These are phyloP conservation scores for Laothoe populi DNA, from an alignment of 2,888 invertebrate genomes.

Conservation along the genomic window DNA sequence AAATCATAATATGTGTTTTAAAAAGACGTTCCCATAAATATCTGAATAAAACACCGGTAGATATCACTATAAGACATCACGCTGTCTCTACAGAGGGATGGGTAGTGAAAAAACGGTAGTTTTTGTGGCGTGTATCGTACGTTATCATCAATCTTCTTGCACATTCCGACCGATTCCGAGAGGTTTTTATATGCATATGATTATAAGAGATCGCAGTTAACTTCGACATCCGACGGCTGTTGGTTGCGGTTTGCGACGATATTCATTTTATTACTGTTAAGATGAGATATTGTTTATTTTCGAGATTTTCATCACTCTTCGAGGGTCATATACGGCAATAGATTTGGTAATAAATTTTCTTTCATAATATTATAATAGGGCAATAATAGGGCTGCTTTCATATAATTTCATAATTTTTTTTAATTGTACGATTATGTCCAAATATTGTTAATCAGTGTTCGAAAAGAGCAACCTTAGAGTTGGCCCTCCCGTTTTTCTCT, in stretches of 20 bases:
- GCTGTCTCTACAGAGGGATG: constrained; percentile 13
- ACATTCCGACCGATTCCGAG: constrained; percentile 21
- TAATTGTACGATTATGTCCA: too few species aligned
- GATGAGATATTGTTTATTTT: too few species aligned
- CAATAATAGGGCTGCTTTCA: too few species aligned
- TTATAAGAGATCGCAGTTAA: not conserved
- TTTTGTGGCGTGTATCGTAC: constrained; percentile 15
- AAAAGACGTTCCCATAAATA: not conserved
- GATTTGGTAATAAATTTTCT: too few species aligned
- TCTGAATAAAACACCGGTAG: not conserved
- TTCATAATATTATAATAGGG: too few species aligned
- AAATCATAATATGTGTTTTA: not conserved
- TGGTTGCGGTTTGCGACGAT: not conserved
- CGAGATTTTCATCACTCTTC: too few species aligned
- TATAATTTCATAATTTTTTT: too few species aligned
- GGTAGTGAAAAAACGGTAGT: constrained; percentile 5
- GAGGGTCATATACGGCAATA: too few species aligned
- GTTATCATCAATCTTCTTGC: constrained; percentile 23
- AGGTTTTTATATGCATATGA: constrained; percentile 19
- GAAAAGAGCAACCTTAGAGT: too few species aligned
- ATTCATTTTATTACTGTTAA: too few species aligned
- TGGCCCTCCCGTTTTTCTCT: too few species aligned
- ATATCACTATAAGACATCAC: constrained; percentile 3
- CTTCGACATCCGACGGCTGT: not conserved
- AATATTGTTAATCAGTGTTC: too few species aligned